Percentiles rank a stretch among this genome's conserved stretches.
Evolutionary conservation across 2,113 vertebrate genomes (phyloP).

Genomic region (Chiloscyllium plagiosum): DNA sequence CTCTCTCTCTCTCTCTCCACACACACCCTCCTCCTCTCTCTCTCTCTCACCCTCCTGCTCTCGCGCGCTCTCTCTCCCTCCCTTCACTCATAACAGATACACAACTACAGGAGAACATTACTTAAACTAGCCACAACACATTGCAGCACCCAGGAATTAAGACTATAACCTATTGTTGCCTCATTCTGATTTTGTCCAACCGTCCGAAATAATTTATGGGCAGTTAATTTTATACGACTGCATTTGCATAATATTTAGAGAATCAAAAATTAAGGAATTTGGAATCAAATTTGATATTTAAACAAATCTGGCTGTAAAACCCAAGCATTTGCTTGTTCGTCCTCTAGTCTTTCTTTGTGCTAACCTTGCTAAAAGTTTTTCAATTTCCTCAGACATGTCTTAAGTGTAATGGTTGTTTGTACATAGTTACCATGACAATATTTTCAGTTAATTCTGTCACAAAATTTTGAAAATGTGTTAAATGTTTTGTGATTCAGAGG

Average conservation of each 20-base stretch:
- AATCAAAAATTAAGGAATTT: neutral
- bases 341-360: neutral
- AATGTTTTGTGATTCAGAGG: neutral
- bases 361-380: neutral
- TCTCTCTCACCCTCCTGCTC: too few relatives aligned
- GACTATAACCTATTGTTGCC: too few relatives aligned
- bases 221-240: too few relatives aligned
- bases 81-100: too few relatives aligned
- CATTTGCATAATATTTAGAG: neutral
- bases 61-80: too few relatives aligned
- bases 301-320: neutral
- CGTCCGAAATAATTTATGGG: too few relatives aligned
- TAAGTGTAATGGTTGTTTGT: neutral
- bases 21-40: too few relatives aligned
- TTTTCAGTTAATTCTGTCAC: neutral
- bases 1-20: too few relatives aligned
- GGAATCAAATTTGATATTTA: neutral
- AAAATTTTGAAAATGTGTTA: neutral
- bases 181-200: too few relatives aligned
- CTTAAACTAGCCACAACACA: too few relatives aligned
- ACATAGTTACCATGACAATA: neutral
- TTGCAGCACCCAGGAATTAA: too few relatives aligned
- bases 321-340: neutral
- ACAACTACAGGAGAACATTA: too few relatives aligned
- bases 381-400: neutral